These are phyloP conservation scores for Odobenus rosmarus DNA, from an alignment of 2,113 vertebrate genomes.

Conservation along the genomic window DNA sequence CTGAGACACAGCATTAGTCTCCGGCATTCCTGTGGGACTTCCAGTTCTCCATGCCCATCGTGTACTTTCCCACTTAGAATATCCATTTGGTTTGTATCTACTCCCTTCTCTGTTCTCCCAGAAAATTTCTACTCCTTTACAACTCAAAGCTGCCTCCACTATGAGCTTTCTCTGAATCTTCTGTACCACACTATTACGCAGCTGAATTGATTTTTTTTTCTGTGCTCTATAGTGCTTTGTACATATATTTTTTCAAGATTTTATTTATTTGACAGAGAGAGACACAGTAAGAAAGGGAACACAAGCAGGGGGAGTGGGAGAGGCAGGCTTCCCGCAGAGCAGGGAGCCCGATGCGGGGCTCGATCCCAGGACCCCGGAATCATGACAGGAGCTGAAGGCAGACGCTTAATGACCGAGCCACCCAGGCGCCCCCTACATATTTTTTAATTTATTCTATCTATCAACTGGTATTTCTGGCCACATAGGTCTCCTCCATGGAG, in stretches of 20 bases:
- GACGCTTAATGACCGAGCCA: no score
- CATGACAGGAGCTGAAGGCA: no score
- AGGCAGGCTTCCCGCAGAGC: no score
- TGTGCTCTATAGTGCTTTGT: not conserved
- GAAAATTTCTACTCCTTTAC: not conserved
- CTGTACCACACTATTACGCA: not conserved
- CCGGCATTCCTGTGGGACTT: not conserved
- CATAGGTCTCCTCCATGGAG: not conserved
- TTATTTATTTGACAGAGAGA: no score
- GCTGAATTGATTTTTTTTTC: not conserved
- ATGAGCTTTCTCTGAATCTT: not conserved
- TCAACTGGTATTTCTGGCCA: not conserved
- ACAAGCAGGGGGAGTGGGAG: no score
- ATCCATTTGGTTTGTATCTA: not conserved
- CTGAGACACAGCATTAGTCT: not conserved
- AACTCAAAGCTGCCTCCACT: not conserved
- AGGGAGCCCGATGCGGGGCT: no score
- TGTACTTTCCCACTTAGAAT: not conserved
- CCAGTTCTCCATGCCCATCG: not conserved
- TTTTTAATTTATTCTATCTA: not conserved
- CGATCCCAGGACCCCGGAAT: no score
- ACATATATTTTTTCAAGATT: no score
- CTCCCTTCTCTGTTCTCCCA: not conserved
- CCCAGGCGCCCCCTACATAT: no score
- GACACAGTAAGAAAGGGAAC: no score